A percentile compares a stretch with the other conserved stretches of the same genome.
phyloP scores from a whole-genome alignment of 2,888 invertebrate genomes.

The Disparrhopalites patrizii region DNA sequence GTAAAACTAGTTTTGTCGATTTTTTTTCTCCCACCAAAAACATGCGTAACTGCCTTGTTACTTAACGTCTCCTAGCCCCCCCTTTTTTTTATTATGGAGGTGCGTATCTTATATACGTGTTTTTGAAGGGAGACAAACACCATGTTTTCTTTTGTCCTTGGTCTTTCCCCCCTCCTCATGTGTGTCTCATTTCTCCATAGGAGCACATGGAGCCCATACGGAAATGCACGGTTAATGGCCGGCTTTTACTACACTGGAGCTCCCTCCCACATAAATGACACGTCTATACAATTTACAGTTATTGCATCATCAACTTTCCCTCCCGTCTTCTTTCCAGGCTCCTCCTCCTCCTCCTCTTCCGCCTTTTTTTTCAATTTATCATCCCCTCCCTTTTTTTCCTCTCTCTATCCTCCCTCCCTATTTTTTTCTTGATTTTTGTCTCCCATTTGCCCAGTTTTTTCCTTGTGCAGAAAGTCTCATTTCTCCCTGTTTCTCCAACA shows the following conservation, averaged over 20 bases:
- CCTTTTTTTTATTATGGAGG: too few species aligned
- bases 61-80: too few species aligned
- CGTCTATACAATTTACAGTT: not conserved
- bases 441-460: too few species aligned
- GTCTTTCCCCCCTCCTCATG: too few species aligned
- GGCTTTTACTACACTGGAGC: not conserved
- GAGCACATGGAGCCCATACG: too few species aligned
- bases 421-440: not conserved
- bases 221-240: not conserved
- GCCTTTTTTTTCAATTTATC: not conserved
- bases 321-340: not conserved
- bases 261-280: constrained; percentile 1
- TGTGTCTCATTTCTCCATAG: too few species aligned
- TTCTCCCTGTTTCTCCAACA: too few species aligned
- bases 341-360: not conserved
- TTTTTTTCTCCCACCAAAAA: constrained; percentile 15
- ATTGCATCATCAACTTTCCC: constrained; percentile 1
- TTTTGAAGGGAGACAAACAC: not conserved
- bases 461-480: too few species aligned
- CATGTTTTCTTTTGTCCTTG: too few species aligned
- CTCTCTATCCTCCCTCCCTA: not conserved
- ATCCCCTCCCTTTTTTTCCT: too few species aligned
- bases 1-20: constrained; percentile 25
- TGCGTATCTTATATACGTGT: too few species aligned
- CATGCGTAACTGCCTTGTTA: constrained; percentile 20